A percentile compares a stretch with the other conserved stretches of the same genome.
Conservation (phyloP, 2,888 invertebrate genomes). For the Vannuccia rotundouncinata region DNA sequence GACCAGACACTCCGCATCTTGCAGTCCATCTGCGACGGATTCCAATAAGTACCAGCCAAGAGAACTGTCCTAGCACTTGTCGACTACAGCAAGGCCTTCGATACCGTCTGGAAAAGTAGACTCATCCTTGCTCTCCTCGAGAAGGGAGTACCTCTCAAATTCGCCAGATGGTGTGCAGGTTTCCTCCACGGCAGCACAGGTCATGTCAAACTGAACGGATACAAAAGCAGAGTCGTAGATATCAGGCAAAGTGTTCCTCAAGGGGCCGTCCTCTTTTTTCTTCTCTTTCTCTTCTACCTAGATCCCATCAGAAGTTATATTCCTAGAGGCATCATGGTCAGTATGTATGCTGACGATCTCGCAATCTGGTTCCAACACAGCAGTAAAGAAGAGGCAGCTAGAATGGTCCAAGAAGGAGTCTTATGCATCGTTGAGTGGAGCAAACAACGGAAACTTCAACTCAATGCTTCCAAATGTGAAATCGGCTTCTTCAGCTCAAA, state of each 20-base stretch:
- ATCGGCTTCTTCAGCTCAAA: background rate
- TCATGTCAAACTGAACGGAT: too few species aligned
- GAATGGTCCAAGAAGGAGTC: background rate
- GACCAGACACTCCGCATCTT: background rate
- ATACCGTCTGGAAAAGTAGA: constrained; percentile 2
- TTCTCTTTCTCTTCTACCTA: background rate
- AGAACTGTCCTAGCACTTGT: background rate
- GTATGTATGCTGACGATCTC: background rate
- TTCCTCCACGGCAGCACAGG: too few species aligned
- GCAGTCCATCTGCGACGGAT: background rate
- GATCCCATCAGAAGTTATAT: background rate
- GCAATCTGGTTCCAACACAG: background rate
- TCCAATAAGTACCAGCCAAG: background rate
- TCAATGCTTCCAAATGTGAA: background rate
- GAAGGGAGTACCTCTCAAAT: too few species aligned
- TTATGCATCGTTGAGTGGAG: background rate
- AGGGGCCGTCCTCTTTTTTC: background rate
- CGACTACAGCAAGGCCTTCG: background rate
- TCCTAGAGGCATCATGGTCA: background rate
- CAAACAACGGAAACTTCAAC: background rate
- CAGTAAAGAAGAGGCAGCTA: background rate
- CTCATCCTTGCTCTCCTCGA: background rate
- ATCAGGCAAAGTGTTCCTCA: background rate
- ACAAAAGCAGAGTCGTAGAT: too few species aligned
- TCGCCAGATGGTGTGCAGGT: too few species aligned